A percentile compares a stretch with the other conserved stretches of the same genome.
phyloP scores from a whole-genome alignment of 2,113 vertebrate species.

The Seriola dumerili region DNA sequence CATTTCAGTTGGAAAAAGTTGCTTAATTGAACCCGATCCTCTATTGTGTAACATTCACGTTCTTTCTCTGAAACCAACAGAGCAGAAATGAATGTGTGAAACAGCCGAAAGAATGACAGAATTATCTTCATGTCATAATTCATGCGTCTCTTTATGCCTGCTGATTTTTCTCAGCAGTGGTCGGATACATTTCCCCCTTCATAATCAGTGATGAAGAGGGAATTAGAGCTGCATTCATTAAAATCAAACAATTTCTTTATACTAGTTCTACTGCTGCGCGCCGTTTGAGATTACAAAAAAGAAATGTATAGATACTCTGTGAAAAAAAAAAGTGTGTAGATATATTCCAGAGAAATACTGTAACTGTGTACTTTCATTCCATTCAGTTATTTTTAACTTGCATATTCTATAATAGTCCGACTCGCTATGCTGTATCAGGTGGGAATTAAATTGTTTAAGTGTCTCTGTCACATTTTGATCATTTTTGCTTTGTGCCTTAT shows the following conservation, averaged over 20 bases:
- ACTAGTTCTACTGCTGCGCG: conserved; percentile 52
- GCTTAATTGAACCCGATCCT: conserved; percentile 80
- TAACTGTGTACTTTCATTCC: conserved; percentile 24
- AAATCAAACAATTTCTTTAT: conserved; percentile 73
- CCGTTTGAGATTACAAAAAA: conserved; percentile 49
- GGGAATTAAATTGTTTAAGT: conserved; percentile 35
- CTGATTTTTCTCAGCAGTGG: conserved; percentile 76
- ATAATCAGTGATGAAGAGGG: conserved; percentile 72
- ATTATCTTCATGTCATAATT: conserved; percentile 76
- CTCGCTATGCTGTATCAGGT: conserved; percentile 7
- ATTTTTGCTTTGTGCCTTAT: conserved; percentile 23
- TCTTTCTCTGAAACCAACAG: conserved; percentile 67
- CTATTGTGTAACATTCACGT: conserved; percentile 71
- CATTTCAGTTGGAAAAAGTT: conserved; percentile 73
- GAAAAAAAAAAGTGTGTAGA: conserved; percentile 6
- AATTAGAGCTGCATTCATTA: conserved; percentile 76
- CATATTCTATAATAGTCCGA: neutral
- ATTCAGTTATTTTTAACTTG: conserved; percentile 36
- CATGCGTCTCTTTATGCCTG: conserved; percentile 64
- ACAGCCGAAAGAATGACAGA: conserved; percentile 69
- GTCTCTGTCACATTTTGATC: conserved; percentile 47
- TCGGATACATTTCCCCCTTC: conserved; percentile 75
- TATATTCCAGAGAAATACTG: conserved; percentile 24
- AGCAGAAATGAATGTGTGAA: conserved; percentile 73
- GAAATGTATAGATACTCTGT: conserved; percentile 41